Conservation (phyloP, 2,888 invertebrate species). For the Eupithecia inturbata region DNA sequence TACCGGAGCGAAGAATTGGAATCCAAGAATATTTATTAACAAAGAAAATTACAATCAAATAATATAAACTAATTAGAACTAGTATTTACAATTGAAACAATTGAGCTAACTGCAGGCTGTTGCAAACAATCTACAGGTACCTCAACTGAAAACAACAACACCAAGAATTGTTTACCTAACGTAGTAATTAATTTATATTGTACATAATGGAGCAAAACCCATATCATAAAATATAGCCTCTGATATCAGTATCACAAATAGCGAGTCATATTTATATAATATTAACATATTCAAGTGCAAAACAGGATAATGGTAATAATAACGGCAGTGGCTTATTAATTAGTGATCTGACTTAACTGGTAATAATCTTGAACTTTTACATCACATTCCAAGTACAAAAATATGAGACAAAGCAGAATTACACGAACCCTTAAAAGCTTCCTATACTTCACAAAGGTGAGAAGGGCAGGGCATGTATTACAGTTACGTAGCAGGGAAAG, state of each 20-base stretch:
- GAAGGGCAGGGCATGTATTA: conserved; percentile 20
- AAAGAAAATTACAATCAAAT: no score
- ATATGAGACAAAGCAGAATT: background rate
- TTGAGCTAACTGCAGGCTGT: no score
- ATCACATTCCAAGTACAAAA: background rate
- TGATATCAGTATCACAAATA: background rate
- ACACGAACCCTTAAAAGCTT: conserved; percentile 1
- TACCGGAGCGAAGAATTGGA: background rate
- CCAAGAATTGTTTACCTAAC: no score
- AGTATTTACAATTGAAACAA: no score
- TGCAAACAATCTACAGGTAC: no score
- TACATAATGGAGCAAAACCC: background rate
- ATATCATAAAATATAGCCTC: background rate
- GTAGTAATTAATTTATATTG: background rate
- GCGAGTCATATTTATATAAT: background rate
- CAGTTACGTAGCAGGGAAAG: conserved; percentile 33
- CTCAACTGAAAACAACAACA: no score
- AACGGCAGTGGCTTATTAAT: no score
- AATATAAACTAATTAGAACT: no score
- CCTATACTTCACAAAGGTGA: conserved; percentile 19
- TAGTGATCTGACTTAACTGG: background rate
- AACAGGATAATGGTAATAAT: background rate
- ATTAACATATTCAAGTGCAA: background rate
- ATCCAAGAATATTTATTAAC: no score
- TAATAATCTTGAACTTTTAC: background rate